A percentile compares a stretch with the other conserved stretches of the same genome.
Evolutionary conservation across 2,797 vertebrate species (phyloP).

Genomic region (Artibeus jamaicensis): DNA sequence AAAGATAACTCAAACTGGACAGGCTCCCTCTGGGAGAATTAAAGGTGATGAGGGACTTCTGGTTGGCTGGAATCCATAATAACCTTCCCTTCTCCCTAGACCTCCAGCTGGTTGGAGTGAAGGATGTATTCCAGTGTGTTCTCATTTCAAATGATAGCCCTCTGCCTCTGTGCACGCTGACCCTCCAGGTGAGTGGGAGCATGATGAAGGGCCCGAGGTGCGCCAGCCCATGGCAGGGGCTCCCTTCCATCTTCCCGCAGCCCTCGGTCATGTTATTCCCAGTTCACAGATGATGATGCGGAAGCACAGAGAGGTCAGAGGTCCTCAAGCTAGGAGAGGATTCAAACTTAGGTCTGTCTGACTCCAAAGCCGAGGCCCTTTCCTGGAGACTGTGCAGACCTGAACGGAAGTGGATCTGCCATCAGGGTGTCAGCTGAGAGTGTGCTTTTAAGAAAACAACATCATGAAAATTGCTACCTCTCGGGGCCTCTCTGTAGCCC

Average conservation of each 20-base stretch:
- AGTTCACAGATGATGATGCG: background rate
- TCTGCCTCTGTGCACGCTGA: background rate
- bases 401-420: rapidly evolving
- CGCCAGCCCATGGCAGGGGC: rapidly evolving
- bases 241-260: background rate
- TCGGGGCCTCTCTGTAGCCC: background rate
- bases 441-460: background rate
- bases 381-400: background rate
- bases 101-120: background rate
- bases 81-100: background rate
- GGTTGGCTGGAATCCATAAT: background rate
- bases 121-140: background rate
- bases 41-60: constrained; percentile 64
- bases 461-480: rapidly evolving
- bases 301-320: background rate
- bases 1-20: constrained; percentile 67
- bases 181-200: background rate
- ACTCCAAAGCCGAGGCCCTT: background rate
- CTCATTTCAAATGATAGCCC: background rate
- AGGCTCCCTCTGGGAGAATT: constrained; percentile 62
- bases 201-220: rapidly evolving
- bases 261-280: background rate
- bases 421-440: background rate
- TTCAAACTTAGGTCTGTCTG: background rate
- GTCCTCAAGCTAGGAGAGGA: background rate